Conservation (phyloP, 2,888 invertebrate species). For the Ethmia dodecea region DNA sequence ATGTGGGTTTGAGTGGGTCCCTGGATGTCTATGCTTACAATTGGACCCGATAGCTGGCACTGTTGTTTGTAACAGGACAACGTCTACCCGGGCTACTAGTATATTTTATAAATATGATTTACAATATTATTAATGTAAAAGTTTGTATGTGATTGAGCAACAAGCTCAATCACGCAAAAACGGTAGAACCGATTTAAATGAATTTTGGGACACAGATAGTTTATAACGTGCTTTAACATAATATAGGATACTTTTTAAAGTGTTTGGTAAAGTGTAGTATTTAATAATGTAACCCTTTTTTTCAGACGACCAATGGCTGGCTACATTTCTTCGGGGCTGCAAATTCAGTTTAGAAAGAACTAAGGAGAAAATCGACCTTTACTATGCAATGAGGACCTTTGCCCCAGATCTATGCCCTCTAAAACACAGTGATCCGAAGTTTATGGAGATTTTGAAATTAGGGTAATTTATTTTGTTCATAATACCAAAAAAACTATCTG, state of each 20-base stretch:
- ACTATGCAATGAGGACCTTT: conserved; percentile 71
- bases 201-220: neutral
- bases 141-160: neutral
- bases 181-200: neutral
- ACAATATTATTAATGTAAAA: neutral
- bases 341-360: conserved; percentile 79
- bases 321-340: conserved; percentile 78
- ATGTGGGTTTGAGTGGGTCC: too few relatives aligned
- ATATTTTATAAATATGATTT: neutral
- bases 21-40: too few relatives aligned
- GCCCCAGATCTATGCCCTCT: conserved; percentile 64
- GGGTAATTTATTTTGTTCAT: too few relatives aligned
- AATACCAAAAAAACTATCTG: too few relatives aligned
- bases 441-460: conserved; percentile 31
- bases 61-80: too few relatives aligned
- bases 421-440: conserved; percentile 32
- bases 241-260: neutral
- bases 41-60: too few relatives aligned
- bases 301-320: conserved; percentile 77
- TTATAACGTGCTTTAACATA: neutral
- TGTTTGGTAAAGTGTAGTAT: neutral
- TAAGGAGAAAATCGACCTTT: conserved; percentile 79
- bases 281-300: conserved; percentile 2
- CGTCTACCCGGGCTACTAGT: too few relatives aligned
- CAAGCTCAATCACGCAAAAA: neutral